Conservation (phyloP, 2,888 invertebrate genomes). For the Drosophila neotestacea region DNA sequence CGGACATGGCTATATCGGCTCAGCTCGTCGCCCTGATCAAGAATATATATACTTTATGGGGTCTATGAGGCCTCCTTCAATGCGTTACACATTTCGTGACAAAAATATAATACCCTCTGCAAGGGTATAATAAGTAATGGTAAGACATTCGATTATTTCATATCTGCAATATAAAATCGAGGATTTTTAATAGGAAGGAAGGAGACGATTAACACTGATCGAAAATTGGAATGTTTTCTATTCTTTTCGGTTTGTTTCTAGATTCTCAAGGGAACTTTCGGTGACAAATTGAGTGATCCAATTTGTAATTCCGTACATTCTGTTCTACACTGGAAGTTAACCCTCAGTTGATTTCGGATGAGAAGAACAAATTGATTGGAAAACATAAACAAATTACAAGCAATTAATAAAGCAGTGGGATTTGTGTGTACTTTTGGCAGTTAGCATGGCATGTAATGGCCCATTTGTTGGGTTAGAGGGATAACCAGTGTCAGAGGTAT, state of each 20-base stretch:
- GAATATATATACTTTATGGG: too few relatives aligned
- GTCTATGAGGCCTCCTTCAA: too few relatives aligned
- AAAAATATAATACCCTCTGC: too few relatives aligned
- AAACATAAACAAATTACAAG: constrained; percentile 75
- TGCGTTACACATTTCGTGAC: too few relatives aligned
- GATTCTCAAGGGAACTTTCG: constrained; percentile 10
- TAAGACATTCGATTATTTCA: too few relatives aligned
- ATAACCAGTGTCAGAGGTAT: constrained; percentile 7
- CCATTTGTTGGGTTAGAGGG: constrained; percentile 54
- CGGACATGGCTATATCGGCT: too few relatives aligned
- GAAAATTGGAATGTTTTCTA: constrained; percentile 3
- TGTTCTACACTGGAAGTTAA: constrained; percentile 18
- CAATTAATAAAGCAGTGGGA: constrained; percentile 69
- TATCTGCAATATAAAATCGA: too few relatives aligned
- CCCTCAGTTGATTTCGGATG: constrained; percentile 30
- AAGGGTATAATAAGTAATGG: too few relatives aligned
- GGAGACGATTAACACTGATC: too few relatives aligned
- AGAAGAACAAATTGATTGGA: constrained; percentile 62
- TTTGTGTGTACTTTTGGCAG: constrained; percentile 26
- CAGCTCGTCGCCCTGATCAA: too few relatives aligned
- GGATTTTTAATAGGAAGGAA: too few relatives aligned
- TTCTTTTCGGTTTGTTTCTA: constrained; percentile 1
- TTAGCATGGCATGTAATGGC: constrained; percentile 45
- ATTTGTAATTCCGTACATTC: constrained; percentile 21
- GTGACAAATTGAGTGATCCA: constrained; percentile 29